Base-by-base conservation (phyloP, 2,797 vertebrate genomes). In the Oryzias dopingdopingensis region DNA sequence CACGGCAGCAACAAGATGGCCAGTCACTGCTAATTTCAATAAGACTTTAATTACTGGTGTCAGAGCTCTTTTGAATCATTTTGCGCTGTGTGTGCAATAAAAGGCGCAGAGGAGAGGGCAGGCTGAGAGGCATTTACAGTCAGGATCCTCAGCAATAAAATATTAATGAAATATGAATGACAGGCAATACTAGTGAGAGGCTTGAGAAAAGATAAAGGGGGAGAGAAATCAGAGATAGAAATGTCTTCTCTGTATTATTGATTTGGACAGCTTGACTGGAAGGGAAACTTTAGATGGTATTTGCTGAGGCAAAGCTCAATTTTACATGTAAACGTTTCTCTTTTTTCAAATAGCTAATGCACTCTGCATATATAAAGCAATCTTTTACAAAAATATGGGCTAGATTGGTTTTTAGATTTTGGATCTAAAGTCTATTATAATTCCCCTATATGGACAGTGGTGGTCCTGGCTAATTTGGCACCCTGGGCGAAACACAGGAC, bases 41-140 rank as follows among this genome's bases (percentile, higher is more conserved):
- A 85, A 86, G 74, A 79, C 80, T 84, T 80, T 86, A 86, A 89
- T 87, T 84, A 82, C 74, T 67, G 59, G 69, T 83, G 81, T 82
- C 83, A 63, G 60, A 50, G 74, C 77, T 81, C 66, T 72, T 87
- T 85, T 78, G 74, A 78, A 82, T 83, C 72, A 79, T 54, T 73
- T 64, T 62, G 49, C 1, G 12, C 64, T 43, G 54, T 50, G 56
- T 49, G 66, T 77, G 70, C 66, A 49, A 59, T 61, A 37, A 15
- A 22, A 62, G 47, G 45, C 18, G 14, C 55, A 15, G 37, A 23
- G 4, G 22, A 58, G 54, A 42, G 61, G 48, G 45, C 23, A 24
- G 32, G 46, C n/a, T 47, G 23, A 22, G 64, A 73, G 49, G 32
- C 26, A 2, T 60, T 1, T 42, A 74, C 53, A 57, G 42, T 51